Percentiles rank a stretch among this genome's conserved stretches.
Evolutionary conservation across 2,797 vertebrate species (phyloP).

Genomic region (Phataginus tetradactyla): DNA sequence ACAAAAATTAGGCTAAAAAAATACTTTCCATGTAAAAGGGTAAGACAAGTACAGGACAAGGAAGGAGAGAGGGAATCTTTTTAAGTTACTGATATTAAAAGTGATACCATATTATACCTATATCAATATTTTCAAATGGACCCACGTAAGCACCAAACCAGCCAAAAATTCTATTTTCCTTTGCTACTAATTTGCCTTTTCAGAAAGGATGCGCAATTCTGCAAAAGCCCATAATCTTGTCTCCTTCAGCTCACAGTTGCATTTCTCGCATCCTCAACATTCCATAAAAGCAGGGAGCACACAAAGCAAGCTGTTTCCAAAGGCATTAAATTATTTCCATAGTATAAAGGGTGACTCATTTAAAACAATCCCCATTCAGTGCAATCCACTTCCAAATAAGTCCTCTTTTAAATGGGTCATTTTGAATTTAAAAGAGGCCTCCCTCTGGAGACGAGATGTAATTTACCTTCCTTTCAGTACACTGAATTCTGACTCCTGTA

Average conservation of each 20-base stretch:
- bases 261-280: neutral
- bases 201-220: neutral
- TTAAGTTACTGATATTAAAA: neutral
- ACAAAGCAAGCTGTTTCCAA: neutral
- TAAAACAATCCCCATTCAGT: slow-evolving; percentile 16
- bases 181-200: slow-evolving; percentile 11
- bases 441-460: slow-evolving; percentile 25
- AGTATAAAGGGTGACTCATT: neutral
- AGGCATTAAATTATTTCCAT: neutral
- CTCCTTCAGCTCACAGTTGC: neutral
- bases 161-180: neutral
- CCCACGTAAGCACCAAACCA: neutral
- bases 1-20: slow-evolving; percentile 15
- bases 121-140: neutral
- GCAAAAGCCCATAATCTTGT: neutral
- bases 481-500: neutral
- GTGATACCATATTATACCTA: neutral
- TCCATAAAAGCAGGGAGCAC: neutral
- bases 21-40: neutral
- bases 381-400: neutral
- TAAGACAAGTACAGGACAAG: neutral
- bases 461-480: slow-evolving; percentile 12
- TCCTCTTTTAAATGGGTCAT: slow-evolving; percentile 31
- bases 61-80: neutral
- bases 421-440: neutral